Conservation (phyloP, 1,140 invertebrate species). For the Leptinotarsa defecta region DNA sequence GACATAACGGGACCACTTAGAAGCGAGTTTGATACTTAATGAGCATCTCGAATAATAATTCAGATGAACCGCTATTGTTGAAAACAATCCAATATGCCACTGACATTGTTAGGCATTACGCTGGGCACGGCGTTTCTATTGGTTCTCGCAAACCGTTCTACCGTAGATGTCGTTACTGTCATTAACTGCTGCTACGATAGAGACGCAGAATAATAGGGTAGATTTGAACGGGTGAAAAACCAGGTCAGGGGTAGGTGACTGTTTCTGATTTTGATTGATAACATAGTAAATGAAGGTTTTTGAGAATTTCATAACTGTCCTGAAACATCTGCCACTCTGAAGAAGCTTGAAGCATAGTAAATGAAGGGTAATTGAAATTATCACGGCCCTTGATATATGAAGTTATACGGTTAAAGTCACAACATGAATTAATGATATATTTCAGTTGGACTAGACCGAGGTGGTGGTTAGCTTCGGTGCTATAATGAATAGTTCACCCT, state of each 20-base stretch:
- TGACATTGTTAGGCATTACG: conserved; percentile 19
- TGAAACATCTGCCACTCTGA: too few species aligned
- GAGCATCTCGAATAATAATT: conserved; percentile 29
- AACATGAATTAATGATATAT: too few species aligned
- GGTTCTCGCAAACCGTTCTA: not conserved
- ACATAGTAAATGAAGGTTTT: not conserved
- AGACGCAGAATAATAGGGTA: not conserved
- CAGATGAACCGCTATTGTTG: conserved; percentile 28
- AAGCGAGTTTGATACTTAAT: conserved; percentile 25
- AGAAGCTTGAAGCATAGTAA: too few species aligned
- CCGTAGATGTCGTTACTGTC: conserved; percentile 16
- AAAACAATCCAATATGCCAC: conserved; percentile 29
- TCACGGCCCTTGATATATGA: too few species aligned
- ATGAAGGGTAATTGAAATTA: too few species aligned
- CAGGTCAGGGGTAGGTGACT: not conserved
- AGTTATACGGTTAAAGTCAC: too few species aligned
- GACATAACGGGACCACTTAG: conserved; percentile 27
- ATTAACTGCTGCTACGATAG: conserved; percentile 6
- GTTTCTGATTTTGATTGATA: conserved; percentile 2
- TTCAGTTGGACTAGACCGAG: too few species aligned
- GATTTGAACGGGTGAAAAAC: not conserved
- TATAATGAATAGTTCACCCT: too few species aligned
- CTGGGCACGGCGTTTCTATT: not conserved
- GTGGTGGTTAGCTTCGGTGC: too few species aligned
- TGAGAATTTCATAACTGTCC: too few species aligned